Conservation (phyloP, 2,113 vertebrate genomes). For the Labeo rohita region DNA sequence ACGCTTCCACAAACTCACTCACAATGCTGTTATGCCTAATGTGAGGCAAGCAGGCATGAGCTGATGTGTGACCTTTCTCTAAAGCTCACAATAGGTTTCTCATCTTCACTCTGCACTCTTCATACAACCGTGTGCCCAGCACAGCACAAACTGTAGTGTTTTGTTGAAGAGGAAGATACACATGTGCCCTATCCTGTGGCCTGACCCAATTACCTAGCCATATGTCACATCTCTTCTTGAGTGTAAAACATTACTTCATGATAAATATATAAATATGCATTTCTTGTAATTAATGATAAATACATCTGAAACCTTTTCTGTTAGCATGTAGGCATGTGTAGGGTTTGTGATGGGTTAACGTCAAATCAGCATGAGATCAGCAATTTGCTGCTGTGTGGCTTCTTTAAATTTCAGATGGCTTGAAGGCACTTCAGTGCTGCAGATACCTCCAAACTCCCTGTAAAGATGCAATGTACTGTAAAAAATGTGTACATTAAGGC, state of each 20-base stretch:
- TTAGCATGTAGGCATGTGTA: not conserved
- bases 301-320: not conserved
- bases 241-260: not conserved
- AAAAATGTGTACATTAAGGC: not conserved
- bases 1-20: conserved; percentile 8
- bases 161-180: conserved; percentile 6
- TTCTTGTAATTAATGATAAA: not conserved
- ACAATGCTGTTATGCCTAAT: conserved; percentile 14
- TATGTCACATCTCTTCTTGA: conserved; percentile 1
- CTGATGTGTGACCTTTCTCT: conserved; percentile 2
- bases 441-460: not conserved
- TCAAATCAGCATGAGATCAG: not conserved
- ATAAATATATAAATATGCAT: not conserved
- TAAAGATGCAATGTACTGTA: not conserved
- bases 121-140: not conserved
- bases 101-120: conserved; percentile 20
- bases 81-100: not conserved
- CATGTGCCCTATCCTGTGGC: conserved; percentile 15
- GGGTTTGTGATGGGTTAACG: not conserved
- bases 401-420: not conserved
- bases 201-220: conserved; percentile 26
- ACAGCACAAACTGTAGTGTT: not conserved
- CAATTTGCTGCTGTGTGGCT: not conserved
- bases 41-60: conserved; percentile 11
- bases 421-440: not conserved